Conservation (phyloP, 2,113 vertebrate species). For the Brachyhypopomus gauderio region DNA sequence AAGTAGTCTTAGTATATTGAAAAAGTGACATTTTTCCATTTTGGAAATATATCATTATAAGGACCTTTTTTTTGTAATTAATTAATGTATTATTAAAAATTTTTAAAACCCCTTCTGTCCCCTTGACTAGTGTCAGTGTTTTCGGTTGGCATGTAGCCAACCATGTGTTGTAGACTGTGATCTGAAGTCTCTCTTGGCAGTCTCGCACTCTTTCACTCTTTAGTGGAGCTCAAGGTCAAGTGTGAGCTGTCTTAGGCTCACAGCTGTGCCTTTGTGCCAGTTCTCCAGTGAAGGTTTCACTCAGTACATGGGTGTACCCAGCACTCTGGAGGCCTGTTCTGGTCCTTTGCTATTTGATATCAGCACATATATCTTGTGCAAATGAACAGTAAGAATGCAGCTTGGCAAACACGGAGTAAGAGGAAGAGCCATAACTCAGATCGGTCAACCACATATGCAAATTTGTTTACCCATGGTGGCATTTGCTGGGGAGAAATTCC, state of each 20-base stretch:
- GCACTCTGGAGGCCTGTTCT: conserved; percentile 51
- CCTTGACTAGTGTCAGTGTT: not conserved
- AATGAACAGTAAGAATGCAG: conserved; percentile 66
- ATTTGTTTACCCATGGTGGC: conserved; percentile 73
- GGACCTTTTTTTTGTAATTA: not conserved
- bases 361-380: conserved; percentile 71
- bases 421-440: conserved; percentile 68
- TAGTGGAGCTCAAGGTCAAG: conserved; percentile 69
- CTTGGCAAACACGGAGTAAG: conserved; percentile 62
- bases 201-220: conserved; percentile 39
- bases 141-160: not conserved
- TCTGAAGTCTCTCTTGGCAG: not conserved
- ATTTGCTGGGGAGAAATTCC: conserved; percentile 57
- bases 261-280: conserved; percentile 65
- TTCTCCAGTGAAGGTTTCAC: conserved; percentile 55
- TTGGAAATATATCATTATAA: not conserved
- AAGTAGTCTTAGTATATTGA: not conserved
- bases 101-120: no score
- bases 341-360: conserved; percentile 69
- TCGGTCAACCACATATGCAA: conserved; percentile 70
- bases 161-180: not conserved
- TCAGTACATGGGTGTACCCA: conserved; percentile 59
- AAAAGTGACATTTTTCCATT: not conserved
- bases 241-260: conserved; percentile 50
- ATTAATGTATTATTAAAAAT: no score